Conservation (phyloP, 2,888 invertebrate genomes). For the Andricus quercusramuli region DNA sequence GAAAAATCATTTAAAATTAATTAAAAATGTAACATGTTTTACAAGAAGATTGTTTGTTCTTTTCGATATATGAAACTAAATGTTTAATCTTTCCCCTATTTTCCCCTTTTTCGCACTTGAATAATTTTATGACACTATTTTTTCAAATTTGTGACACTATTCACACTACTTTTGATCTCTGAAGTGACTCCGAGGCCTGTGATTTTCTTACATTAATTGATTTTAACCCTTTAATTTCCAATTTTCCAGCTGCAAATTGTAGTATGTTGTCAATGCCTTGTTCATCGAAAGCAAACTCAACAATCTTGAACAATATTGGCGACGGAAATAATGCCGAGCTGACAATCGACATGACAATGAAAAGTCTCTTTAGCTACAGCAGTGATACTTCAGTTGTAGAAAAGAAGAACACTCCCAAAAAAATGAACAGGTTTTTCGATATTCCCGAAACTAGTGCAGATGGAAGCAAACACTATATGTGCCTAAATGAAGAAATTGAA, state of each 20-base stretch:
- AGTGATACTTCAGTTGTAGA: slow-evolving; percentile 40
- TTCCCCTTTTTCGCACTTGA: too few relatives aligned
- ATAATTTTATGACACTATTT: too few relatives aligned
- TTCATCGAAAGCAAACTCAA: slow-evolving; percentile 64
- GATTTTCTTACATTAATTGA: too few relatives aligned
- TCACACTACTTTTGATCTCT: too few relatives aligned
- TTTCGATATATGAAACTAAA: too few relatives aligned
- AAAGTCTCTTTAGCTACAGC: slow-evolving; percentile 48
- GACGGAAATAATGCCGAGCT: slow-evolving; percentile 60
- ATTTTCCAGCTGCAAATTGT: slow-evolving; percentile 58
- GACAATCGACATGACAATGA: slow-evolving; percentile 56
- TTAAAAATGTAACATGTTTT: too few relatives aligned
- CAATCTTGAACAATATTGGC: slow-evolving; percentile 57
- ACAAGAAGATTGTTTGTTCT: too few relatives aligned
- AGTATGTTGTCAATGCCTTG: slow-evolving; percentile 62
- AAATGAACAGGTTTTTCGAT: slow-evolving; percentile 41
- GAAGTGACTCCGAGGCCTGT: too few relatives aligned
- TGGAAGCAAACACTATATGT: slow-evolving; percentile 44
- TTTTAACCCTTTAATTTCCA: slow-evolving; percentile 42
- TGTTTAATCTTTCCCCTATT: too few relatives aligned
- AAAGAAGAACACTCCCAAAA: slow-evolving; percentile 54
- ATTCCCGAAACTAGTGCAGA: slow-evolving; percentile 44
- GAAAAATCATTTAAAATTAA: too few relatives aligned
- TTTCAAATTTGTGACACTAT: too few relatives aligned
- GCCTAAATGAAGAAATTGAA: slow-evolving; percentile 14